Base-by-base conservation (phyloP, 2,888 invertebrate species). In the Microplitis manilae region DNA sequence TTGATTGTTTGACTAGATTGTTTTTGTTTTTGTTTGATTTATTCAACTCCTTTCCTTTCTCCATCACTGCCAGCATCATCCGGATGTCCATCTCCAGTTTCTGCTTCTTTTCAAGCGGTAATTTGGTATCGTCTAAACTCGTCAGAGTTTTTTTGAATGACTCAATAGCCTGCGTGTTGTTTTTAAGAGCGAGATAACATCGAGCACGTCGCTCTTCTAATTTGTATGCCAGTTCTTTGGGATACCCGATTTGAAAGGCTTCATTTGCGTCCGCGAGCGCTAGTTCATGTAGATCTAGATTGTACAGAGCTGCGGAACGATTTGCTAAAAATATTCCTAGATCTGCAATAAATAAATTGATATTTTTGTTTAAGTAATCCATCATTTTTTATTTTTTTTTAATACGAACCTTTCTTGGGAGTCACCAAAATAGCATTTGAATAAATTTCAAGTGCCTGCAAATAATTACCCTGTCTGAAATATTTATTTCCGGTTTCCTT, bases 221-320 rank as follows among this genome's bases (percentile, higher is more conserved):
- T 89, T 96, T 96, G 87, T 95, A 95, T n/a, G 92, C 88, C 73
- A 96, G 89, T 79, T 95, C 93, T 65, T 91, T 90, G 0, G 96
- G 96, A 86, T 96, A 96, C 8, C 92, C 93, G 5, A 93, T 88
- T 8, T 92, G 90, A 1, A 94, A 87, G 13, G 95, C 93, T 76
- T 94, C 92, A 70, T 93, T 91, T n/a, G 95, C 94, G 85, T 97
- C 96, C 7, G 92, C 91, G 61, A 97, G 87, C 0, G 94, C 92
- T 68, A 93, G 92, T 80, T 94, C 92, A 86, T 92, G 93, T 81
- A 93, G 92, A 79, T 94, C 91, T 87, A 96, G 88, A 85, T 96
- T 95, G 85, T 94, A 95, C 60, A 96, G 91, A 0, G 94, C 93
- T 0, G 96, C 96, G 41, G 96, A 96, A 8, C 96, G 93, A 88